These are phyloP conservation scores for Drosophila anomalata DNA, from an alignment of 2,888 invertebrate species.

Conservation along the genomic window DNA sequence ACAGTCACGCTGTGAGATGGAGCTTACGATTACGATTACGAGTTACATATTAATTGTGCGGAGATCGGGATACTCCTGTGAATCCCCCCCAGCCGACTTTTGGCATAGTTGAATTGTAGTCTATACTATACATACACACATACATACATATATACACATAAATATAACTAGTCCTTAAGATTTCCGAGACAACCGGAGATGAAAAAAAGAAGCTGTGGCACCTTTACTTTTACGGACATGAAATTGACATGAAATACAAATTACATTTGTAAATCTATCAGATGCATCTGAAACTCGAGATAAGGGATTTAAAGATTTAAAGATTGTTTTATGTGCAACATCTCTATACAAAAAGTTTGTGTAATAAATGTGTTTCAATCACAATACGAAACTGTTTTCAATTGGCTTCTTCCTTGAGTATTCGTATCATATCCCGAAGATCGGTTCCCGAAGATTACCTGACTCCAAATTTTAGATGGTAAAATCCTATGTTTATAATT, in stretches of 20 bases:
- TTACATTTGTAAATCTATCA: conserved; percentile 15
- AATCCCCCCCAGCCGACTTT: conserved; percentile 1
- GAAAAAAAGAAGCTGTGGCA: conserved; percentile 18
- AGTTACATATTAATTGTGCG: background rate
- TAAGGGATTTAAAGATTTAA: background rate
- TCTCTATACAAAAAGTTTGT: conserved; percentile 4
- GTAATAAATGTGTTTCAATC: conserved; percentile 20
- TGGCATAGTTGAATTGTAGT: conserved; percentile 16
- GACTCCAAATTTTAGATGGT: background rate
- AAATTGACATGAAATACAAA: conserved; percentile 1
- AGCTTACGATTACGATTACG: conserved; percentile 1
- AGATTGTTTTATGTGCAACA: conserved; percentile 6
- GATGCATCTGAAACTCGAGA: conserved; percentile 8
- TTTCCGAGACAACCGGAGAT: conserved; percentile 4
- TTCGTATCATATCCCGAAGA: background rate
- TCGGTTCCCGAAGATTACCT: background rate
- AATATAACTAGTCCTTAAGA: conserved; percentile 12
- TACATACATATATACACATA: conserved; percentile 5
- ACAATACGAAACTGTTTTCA: conserved; percentile 2
- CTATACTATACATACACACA: background rate
- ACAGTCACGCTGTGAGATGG: conserved; percentile 15
- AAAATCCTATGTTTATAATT: background rate
- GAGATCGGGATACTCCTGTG: background rate
- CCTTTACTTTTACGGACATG: background rate
- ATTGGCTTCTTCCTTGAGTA: conserved; percentile 1